Percentiles rank a stretch among this genome's conserved stretches.
These are phyloP conservation scores for Rhipidura dahli DNA, from an alignment of 2,113 vertebrate genomes.

Conservation along the genomic window DNA sequence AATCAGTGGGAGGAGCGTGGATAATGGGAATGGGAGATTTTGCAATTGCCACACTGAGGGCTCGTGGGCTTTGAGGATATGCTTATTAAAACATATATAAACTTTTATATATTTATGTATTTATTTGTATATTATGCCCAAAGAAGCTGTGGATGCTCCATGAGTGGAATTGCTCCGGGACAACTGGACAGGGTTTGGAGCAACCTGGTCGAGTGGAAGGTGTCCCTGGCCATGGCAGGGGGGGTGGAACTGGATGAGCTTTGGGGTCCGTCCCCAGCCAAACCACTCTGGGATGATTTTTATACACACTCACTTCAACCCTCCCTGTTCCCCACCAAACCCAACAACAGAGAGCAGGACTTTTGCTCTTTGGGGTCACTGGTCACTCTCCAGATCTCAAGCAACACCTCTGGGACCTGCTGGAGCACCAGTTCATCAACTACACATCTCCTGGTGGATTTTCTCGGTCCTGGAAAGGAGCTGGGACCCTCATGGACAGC, in stretches of 20 bases:
- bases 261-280: background rate
- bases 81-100: background rate
- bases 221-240: background rate
- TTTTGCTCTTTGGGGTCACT: background rate
- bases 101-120: background rate
- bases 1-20: background rate
- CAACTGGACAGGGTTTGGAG: background rate
- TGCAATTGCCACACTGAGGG: background rate
- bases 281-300: background rate
- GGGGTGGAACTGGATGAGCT: background rate
- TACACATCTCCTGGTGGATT: background rate
- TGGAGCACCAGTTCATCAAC: background rate
- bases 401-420: background rate
- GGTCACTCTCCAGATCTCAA: background rate
- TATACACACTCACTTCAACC: background rate
- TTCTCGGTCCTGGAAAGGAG: background rate
- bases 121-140: background rate
- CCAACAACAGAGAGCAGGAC: background rate
- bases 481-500: background rate
- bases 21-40: background rate
- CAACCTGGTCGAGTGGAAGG: fast-evolving
- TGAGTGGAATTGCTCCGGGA: background rate
- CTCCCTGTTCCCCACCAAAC: background rate
- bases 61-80: background rate
- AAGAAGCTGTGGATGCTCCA: background rate